Evolutionary conservation across 2,797 vertebrate species (phyloP), one percentile per base, ranked within the genome.

Genomic region (Antrozous pallidus): DNA sequence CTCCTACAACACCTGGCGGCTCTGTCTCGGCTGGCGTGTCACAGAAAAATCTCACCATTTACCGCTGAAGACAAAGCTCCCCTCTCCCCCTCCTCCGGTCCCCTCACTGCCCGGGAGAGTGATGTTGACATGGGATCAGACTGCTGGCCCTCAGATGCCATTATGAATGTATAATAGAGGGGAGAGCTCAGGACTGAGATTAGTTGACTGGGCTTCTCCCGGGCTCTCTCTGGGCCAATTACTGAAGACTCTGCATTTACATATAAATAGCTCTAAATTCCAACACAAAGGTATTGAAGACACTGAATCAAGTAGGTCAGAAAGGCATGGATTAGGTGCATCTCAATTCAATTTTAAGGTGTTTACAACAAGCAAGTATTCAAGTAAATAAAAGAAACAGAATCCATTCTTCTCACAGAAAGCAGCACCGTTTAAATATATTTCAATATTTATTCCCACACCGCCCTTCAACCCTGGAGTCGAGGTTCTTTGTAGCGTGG

Each of bases 211-310:
- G 75, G 40, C 51, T 96, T 93, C 97, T 96, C 96, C 61, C n/a
- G 97, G 78, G 49, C 58, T 90, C 91, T 97, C 97, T 87, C 89
- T 73, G 40, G 77, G 92, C 94, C 95, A 98, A 97, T 98, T 98
- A 97, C 80, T 93, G 83, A 97, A 96, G 95, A 89, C 56, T 92
- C 91, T 95, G 74, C 97, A 98, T 98, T 98, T 98, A 97, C 97
- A 98, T 98, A 98, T 97, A 98, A 98, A 98, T 97, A 97, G 97
- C 88, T 95, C 91, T 61, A 91, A 97, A 98, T 97, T 98, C 97
- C 92, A 97, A 91, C 80, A 96, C 49, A 95, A 97, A 91, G 74
- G 79, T 91, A 97, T 93, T 93, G 94, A 97, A 98, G 96, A 97
- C 54, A 96, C 54, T 94, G 96, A 98, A 97, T 95, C 79, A 88